Base-by-base conservation (phyloP, 2,113 vertebrate genomes). In the Helogale parvula region DNA sequence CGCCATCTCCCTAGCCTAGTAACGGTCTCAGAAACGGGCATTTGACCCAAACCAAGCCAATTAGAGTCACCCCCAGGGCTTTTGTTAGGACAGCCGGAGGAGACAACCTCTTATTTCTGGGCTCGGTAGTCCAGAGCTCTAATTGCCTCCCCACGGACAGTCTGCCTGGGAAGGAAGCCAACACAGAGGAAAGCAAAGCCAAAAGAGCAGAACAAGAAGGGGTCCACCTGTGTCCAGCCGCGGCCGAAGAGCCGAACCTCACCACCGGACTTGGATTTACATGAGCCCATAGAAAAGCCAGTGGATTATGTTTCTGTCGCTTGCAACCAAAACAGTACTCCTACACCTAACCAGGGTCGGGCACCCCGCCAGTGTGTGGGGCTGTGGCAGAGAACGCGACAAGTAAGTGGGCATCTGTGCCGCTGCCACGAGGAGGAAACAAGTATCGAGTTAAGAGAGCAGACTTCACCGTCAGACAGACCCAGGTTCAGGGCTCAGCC, bases 11-110 rank as follows among this genome's bases (percentile, higher is more conserved):
- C 19, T 35, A 84, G 68, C 33, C 4, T 16, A 52, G 82, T 74
- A 83, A 94, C 77, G 90, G 63, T 83, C 96, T 90, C 80, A 92
- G 83, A 97, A 94, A 94, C 72, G 82, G 82, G 86, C 69, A 66
- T 93, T 77, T 94, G 95, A 96, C 90, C 69, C 90, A 96, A 97
- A 96, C 79, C 76, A 95, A 93, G 90, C 71, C 92, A 88, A 97
- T 92, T 77, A 90, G 77, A 92, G 76, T 65, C 38, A 69, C 52
- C 92, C 54, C 81, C 45, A 54, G 90, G 74, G 94, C 33, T 90
- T 96, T 82, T 35, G 90, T 92, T 85, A 87, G 80, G 85, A 95
- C 63, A 94, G 82, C 94, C 33, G 57, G 94, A 86, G 85, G 90
- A 97, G 84, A 90, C 84, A 88, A 82, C 50, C 90, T 88, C 93